phyloP scores from a whole-genome alignment of 2,113 vertebrate genomes.

The Motacilla alba region DNA sequence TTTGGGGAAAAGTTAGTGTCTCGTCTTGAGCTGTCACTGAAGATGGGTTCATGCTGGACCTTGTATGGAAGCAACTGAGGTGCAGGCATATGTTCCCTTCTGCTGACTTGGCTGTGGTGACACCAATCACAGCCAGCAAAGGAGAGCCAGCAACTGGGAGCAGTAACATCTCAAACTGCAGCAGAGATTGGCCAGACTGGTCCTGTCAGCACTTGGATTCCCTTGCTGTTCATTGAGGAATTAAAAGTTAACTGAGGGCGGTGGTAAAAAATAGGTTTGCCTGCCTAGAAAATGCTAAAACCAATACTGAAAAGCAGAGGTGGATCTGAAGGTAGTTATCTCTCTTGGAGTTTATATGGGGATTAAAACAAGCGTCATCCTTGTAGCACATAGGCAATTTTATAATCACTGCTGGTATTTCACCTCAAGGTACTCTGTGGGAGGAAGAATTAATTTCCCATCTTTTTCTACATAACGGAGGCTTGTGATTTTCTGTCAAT shows the following conservation, averaged over 20 bases:
- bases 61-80: conserved; percentile 31
- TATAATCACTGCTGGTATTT: conserved; percentile 1
- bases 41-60: not conserved
- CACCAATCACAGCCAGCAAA: conserved; percentile 28
- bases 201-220: conserved; percentile 58
- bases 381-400: conserved; percentile 5
- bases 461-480: not conserved
- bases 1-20: not conserved
- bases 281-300: conserved; percentile 18
- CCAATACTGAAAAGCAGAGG: conserved; percentile 32
- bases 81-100: conserved; percentile 52
- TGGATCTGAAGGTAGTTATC: conserved; percentile 31
- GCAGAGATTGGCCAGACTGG: conserved; percentile 37
- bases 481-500: not conserved
- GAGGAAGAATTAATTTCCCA: not conserved
- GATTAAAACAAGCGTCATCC: not conserved
- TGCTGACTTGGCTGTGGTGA: conserved; percentile 47
- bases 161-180: conserved; percentile 53
- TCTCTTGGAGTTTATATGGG: not conserved
- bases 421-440: not conserved
- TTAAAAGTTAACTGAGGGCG: conserved; percentile 48
- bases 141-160: conserved; percentile 50
- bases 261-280: conserved; percentile 44
- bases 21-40: not conserved
- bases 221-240: conserved; percentile 44